Evolutionary conservation across 2,888 invertebrate genomes (phyloP).

Genomic region (Crematogaster levior): DNA sequence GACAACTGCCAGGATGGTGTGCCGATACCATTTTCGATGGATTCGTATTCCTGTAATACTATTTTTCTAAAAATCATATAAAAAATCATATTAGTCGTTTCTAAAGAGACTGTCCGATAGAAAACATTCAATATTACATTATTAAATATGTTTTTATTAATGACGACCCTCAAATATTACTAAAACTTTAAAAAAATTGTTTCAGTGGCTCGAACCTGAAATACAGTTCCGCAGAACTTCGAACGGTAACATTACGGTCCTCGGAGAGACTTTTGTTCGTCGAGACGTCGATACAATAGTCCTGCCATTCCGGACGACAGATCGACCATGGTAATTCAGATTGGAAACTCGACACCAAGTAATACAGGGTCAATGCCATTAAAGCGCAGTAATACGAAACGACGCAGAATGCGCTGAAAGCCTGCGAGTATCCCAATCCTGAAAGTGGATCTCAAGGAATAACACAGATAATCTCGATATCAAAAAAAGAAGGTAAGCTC

Average conservation of each 20-base stretch:
- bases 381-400: slow-evolving; percentile 86
- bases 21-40: slow-evolving; percentile 87
- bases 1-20: slow-evolving; percentile 87
- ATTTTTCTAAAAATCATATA: slow-evolving; percentile 84
- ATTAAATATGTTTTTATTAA: not conserved
- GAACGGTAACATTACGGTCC: slow-evolving; percentile 46
- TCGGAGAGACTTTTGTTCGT: slow-evolving; percentile 10
- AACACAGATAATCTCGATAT: not conserved
- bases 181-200: not conserved
- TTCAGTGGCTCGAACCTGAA: slow-evolving; percentile 73
- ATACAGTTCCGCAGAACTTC: slow-evolving; percentile 79
- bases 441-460: slow-evolving; percentile 17
- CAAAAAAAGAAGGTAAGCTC: not conserved
- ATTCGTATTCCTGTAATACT: slow-evolving; percentile 86
- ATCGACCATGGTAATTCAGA: slow-evolving; percentile 86
- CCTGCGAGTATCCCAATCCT: slow-evolving; percentile 86
- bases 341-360: slow-evolving; percentile 85
- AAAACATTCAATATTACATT: not conserved
- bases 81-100: not conserved
- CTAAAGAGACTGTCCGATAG: not conserved
- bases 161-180: not conserved
- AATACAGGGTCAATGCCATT: slow-evolving; percentile 86
- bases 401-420: slow-evolving; percentile 84
- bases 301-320: slow-evolving; percentile 83
- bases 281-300: slow-evolving; percentile 73